Evolutionary conservation across 2,797 vertebrate genomes (phyloP).

Genomic region (Artibeus lituratus): DNA sequence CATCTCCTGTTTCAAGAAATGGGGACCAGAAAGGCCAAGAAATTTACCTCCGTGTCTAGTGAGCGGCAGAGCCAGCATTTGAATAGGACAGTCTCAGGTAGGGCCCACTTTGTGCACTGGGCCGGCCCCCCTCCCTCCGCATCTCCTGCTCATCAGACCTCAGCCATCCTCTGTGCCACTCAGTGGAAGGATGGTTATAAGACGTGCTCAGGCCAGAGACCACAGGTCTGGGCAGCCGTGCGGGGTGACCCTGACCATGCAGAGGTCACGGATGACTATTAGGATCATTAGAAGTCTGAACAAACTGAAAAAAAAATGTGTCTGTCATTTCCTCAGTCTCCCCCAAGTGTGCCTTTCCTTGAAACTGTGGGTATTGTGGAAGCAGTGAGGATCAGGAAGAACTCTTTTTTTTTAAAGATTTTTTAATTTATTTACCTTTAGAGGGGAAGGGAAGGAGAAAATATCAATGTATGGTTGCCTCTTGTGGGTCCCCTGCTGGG

Average conservation of each 20-base stretch:
- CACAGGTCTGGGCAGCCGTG: fast-evolving
- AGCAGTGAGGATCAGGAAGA: not conserved
- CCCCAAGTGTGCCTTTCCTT: not conserved
- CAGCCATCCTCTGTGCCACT: fast-evolving
- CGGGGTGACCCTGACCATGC: no score
- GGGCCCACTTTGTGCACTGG: not conserved
- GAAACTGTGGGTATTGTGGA: not conserved
- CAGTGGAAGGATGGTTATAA: not conserved
- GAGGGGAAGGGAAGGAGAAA: no score
- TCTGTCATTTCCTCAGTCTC: not conserved
- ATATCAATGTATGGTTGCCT: no score
- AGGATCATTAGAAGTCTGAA: not conserved
- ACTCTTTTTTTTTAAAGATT: no score
- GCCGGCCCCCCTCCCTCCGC: no score
- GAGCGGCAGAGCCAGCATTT: not conserved
- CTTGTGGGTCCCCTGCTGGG: no score
- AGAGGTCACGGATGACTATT: not conserved
- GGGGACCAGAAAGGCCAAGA: not conserved
- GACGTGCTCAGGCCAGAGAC: not conserved
- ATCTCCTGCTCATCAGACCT: no score
- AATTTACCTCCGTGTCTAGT: fast-evolving
- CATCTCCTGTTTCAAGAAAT: not conserved
- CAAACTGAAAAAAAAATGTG: not conserved
- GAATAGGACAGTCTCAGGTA: no score
- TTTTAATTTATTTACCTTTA: no score